Base-by-base conservation (phyloP, 30 jellyfish, hydroid and myxozoan genomes). In the Chrysaora quinquecirrha region DNA sequence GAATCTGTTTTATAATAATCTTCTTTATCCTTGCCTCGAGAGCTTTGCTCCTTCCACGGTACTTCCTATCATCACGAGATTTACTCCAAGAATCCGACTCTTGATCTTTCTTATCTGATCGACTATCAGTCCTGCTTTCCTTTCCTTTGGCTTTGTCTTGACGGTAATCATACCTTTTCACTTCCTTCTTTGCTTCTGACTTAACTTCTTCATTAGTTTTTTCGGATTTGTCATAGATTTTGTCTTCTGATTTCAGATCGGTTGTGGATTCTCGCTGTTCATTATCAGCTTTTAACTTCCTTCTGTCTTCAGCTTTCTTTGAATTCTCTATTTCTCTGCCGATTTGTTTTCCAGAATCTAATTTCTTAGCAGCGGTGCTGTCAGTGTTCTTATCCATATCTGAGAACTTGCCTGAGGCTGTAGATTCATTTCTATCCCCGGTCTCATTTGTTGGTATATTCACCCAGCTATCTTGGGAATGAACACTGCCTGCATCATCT, bases 401-500 rank as follows among this genome's bases (percentile, higher is more conserved):
- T n/a, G n/a, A n/a, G n/a, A n/a, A n/a, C n/a, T n/a, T n/a, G n/a
- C n/a, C n/a, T n/a, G n/a, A n/a, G n/a, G n/a, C n/a, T n/a, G n/a
- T 81, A 3, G 89, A n/a, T 0, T 80, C 90, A 25, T 54, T 64
- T 49, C 31, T 58, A 24, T 72, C 75, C 61, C 50, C 85, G 30
- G 64, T 71, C 30, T 68, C 85, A 28, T 35, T 82, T 56, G 62
- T 21, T 21, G 89, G 61, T 23, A 49, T 64, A 47, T 68, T 81
- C 16, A 66, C 93, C 84, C 87, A 69, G 65, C 96, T 80, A 48
- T 88, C 93, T 25, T 78, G 93, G 16, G 96, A 88, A 71, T 69
- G 87, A n/a, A 78, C 80, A 33, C 96, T 87, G 71, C 85, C 38
- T 4, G 93, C 92, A 80, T 93, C 98, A 48, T 93, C 98, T 21